Percentiles rank a stretch among this genome's conserved stretches.
Conservation (phyloP, 2,113 vertebrate genomes). For the Plecotus auritus region DNA sequence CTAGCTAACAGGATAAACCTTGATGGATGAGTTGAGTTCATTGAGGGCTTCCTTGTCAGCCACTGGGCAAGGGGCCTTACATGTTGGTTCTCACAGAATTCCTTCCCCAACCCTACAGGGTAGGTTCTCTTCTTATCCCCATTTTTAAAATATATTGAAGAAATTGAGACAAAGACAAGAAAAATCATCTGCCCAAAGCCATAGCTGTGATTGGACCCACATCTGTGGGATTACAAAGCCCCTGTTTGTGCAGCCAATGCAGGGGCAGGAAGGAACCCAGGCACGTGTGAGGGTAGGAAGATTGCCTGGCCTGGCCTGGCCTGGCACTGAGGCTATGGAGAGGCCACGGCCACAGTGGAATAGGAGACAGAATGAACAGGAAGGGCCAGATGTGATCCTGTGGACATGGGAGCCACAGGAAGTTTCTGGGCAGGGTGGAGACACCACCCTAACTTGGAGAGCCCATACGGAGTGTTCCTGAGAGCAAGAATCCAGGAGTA, state of each 20-base stretch:
- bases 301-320: not conserved
- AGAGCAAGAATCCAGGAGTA: not conserved
- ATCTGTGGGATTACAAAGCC: not conserved
- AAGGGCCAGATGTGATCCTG: not conserved
- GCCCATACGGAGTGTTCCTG: accelerated
- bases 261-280: not conserved
- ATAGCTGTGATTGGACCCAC: not conserved
- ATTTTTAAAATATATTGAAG: not conserved
- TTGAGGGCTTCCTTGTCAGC: not conserved
- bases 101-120: not conserved
- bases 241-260: accelerated
- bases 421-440: not conserved
- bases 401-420: not conserved
- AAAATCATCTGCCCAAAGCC: not conserved
- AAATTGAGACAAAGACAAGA: not conserved
- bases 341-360: not conserved
- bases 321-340: not conserved
- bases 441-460: not conserved
- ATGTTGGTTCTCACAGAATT: not conserved
- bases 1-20: not conserved
- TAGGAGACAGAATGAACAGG: not conserved
- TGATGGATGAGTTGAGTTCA: not conserved
- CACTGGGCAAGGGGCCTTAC: not conserved
- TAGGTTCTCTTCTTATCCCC: not conserved
- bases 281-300: not conserved